phyloP scores from a whole-genome alignment of 1,140 invertebrate genomes.

The Listronotus oregonensis region DNA sequence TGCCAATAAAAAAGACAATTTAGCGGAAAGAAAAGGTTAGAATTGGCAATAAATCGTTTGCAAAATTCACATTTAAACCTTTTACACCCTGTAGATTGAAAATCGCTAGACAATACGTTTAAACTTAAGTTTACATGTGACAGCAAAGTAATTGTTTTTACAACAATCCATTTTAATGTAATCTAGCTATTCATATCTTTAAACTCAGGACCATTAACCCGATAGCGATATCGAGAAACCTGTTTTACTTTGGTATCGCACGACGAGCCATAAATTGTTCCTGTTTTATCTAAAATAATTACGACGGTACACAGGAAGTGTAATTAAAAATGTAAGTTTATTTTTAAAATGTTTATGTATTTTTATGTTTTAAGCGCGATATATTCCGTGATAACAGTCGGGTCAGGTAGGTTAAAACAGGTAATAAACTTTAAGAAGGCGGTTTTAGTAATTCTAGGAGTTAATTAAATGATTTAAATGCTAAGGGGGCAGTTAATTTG shows the following conservation, averaged over 20 bases:
- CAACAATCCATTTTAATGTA: constrained; percentile 18
- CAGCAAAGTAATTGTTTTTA: neutral
- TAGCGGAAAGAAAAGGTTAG: no score
- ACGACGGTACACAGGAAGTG: constrained; percentile 26
- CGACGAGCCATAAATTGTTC: constrained; percentile 26
- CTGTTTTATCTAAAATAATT: constrained; percentile 34
- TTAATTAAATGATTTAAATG: no score
- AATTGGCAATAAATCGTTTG: no score
- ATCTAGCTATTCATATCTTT: constrained; percentile 22
- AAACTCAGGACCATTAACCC: constrained; percentile 27
- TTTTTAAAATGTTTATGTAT: constrained; percentile 22
- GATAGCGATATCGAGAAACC: constrained; percentile 31
- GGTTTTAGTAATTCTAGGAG: no score
- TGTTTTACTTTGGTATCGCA: constrained; percentile 34
- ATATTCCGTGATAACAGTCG: neutral
- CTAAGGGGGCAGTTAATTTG: no score
- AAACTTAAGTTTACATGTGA: no score
- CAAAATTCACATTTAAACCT: no score
- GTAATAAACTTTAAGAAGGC: no score
- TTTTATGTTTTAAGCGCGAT: neutral
- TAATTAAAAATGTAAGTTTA: constrained; percentile 31
- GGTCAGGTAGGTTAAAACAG: constrained; percentile 1
- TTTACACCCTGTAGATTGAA: no score
- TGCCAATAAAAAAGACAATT: no score
- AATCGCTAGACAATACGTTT: no score